Conservation (phyloP, 2,888 invertebrate species). For the Helleia helle region DNA sequence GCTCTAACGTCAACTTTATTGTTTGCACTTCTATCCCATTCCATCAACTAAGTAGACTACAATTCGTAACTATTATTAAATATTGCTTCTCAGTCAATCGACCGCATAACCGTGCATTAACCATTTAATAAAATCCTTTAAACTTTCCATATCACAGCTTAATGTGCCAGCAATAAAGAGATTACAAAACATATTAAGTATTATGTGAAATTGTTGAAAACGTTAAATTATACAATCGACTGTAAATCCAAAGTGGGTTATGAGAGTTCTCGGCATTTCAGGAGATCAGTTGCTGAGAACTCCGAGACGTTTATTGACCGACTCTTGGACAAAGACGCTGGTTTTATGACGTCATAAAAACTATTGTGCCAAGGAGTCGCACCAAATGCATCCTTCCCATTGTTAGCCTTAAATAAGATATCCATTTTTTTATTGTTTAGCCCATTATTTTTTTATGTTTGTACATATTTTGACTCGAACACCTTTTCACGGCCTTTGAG, state of each 20-base stretch:
- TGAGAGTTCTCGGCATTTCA: constrained; percentile 25
- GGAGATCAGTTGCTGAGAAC: constrained; percentile 21
- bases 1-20: too few species aligned
- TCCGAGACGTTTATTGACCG: constrained; percentile 50
- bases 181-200: background rate
- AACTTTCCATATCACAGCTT: too few species aligned
- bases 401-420: constrained; percentile 69
- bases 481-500: constrained; percentile 48
- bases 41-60: too few species aligned
- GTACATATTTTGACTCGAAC: constrained; percentile 69
- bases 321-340: constrained; percentile 55
- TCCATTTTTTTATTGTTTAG: constrained; percentile 64
- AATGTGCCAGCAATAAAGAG: background rate
- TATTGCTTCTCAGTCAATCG: too few species aligned
- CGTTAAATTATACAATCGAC: background rate
- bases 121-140: too few species aligned
- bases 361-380: constrained; percentile 50
- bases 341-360: constrained; percentile 55
- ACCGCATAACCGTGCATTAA: too few species aligned
- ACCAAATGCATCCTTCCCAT: constrained; percentile 56
- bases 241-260: constrained; percentile 11
- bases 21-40: too few species aligned
- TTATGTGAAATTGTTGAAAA: background rate
- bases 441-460: constrained; percentile 54
- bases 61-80: too few species aligned